phyloP scores from a whole-genome alignment of 2,797 vertebrate species.

The Onychomys arenicola region DNA sequence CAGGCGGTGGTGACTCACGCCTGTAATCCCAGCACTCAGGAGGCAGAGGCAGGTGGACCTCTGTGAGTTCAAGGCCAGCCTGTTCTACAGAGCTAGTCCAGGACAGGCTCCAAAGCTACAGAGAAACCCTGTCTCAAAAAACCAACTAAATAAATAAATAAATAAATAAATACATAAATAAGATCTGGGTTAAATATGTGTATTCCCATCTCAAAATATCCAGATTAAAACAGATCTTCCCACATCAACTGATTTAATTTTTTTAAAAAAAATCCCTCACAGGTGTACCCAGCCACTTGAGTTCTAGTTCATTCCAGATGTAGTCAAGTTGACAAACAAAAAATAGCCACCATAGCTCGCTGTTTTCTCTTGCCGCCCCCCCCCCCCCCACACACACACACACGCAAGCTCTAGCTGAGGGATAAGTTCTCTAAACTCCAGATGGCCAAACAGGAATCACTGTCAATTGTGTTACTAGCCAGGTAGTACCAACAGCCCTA shows the following conservation, averaged over 20 bases:
- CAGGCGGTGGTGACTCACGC: too few relatives aligned
- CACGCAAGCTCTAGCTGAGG: background rate
- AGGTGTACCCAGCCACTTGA: background rate
- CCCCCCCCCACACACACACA: too few relatives aligned
- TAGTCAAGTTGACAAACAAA: background rate
- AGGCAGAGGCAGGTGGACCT: too few relatives aligned
- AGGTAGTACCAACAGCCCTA: background rate
- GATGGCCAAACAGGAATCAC: background rate
- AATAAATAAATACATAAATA: too few relatives aligned
- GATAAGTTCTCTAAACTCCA: background rate
- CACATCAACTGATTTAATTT: background rate
- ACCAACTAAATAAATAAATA: too few relatives aligned
- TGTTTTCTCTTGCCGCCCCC: background rate
- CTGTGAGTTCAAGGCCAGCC: too few relatives aligned
- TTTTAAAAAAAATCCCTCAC: background rate
- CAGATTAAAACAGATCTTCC: background rate
- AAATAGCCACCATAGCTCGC: background rate
- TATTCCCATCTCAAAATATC: background rate
- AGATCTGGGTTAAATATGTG: background rate
- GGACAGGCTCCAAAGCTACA: too few relatives aligned
- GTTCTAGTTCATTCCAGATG: background rate
- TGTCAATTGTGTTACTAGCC: background rate
- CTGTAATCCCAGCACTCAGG: too few relatives aligned
- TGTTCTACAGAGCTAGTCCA: too few relatives aligned
- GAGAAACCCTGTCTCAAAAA: too few relatives aligned